A percentile compares a stretch with the other conserved stretches of the same genome.
Conservation (phyloP, 2,113 vertebrate genomes). For the Sinocyclocheilus rhinocerous region DNA sequence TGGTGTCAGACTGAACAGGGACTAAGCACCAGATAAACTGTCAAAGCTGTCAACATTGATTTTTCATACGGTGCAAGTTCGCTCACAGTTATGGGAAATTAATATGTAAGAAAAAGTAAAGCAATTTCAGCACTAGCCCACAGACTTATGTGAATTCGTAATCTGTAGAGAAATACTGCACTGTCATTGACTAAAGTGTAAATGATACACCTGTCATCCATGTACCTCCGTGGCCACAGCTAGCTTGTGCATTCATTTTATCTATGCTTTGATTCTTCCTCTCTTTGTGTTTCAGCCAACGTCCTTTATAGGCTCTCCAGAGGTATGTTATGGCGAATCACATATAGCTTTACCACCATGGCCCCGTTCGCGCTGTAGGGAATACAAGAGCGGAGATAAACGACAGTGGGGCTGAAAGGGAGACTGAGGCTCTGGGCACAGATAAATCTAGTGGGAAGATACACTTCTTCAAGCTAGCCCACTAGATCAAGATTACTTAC, state of each 20-base stretch:
- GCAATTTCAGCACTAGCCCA: conserved; percentile 9
- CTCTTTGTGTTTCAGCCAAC: background rate
- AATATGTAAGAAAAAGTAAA: background rate
- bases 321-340: conserved; percentile 21
- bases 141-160: background rate
- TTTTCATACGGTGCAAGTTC: background rate
- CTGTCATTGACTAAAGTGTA: conserved; percentile 5
- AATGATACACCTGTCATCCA: background rate
- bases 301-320: background rate
- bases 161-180: conserved; percentile 12
- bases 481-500: conserved; percentile 57
- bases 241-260: background rate
- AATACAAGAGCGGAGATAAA: conserved; percentile 53
- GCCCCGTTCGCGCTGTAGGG: conserved; percentile 18
- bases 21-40: conserved; percentile 11
- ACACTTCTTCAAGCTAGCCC: conserved; percentile 45
- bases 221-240: background rate
- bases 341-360: conserved; percentile 17
- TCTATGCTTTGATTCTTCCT: conserved; percentile 8
- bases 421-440: conserved; percentile 36
- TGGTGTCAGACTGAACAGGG: background rate
- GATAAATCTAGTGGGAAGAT: conserved; percentile 49
- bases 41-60: conserved; percentile 14
- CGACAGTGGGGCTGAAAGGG: conserved; percentile 33
- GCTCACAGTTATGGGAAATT: conserved; percentile 11